phyloP scores from a whole-genome alignment of 2,797 vertebrate species.

The Micrastur ruficollis region DNA sequence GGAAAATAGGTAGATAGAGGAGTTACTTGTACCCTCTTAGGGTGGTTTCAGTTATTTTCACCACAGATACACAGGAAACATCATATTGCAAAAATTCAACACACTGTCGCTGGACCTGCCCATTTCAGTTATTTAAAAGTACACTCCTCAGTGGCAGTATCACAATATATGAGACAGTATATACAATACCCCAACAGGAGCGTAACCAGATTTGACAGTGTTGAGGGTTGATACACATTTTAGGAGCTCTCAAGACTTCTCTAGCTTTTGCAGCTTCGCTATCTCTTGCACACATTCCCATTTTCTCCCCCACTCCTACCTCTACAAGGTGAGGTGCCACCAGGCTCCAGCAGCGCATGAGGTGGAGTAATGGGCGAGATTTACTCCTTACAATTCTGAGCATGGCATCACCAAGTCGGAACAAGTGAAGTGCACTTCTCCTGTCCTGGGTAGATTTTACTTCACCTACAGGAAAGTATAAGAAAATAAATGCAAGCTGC shows the following conservation, averaged over 20 bases:
- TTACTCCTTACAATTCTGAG: slow-evolving; percentile 89
- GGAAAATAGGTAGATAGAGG: neutral
- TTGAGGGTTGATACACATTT: neutral
- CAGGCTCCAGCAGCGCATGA: slow-evolving; percentile 94
- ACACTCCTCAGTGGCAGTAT: neutral
- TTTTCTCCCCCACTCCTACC: slow-evolving; percentile 62
- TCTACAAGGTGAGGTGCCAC: slow-evolving; percentile 96
- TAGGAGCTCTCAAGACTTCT: neutral
- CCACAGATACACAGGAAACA: neutral
- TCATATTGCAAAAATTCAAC: neutral
- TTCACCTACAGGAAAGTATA: slow-evolving; percentile 77
- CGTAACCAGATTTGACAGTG: neutral
- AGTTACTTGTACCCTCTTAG: neutral
- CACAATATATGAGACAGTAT: neutral
- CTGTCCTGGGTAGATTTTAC: slow-evolving; percentile 89
- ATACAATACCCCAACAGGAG: neutral
- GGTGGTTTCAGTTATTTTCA: neutral
- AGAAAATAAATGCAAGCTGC: neutral
- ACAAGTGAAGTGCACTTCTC: slow-evolving; percentile 89
- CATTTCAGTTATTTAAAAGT: neutral
- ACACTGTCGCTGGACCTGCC: neutral
- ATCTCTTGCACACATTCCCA: neutral
- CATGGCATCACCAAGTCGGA: slow-evolving; percentile 93
- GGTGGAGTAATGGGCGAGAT: slow-evolving; percentile 86
- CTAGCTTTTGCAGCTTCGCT: neutral